A percentile compares a stretch with the other conserved stretches of the same genome.
Evolutionary conservation across 2,888 invertebrate species (phyloP).

Genomic region (Cyclophora punctaria): DNA sequence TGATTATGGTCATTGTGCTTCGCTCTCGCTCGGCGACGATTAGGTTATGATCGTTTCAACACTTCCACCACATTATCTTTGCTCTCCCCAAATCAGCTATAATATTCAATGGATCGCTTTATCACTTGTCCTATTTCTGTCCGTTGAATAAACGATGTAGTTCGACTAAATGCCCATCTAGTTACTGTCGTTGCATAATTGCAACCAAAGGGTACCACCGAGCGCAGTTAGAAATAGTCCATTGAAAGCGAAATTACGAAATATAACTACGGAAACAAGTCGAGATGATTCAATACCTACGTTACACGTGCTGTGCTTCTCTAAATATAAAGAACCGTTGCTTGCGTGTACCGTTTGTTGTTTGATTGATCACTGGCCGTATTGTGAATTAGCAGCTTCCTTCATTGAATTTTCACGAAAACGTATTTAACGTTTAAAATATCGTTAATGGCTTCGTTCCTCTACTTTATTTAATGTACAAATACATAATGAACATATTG

Average conservation of each 20-base stretch:
- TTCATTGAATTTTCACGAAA: conserved; percentile 31
- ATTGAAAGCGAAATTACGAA: conserved; percentile 42
- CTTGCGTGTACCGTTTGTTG: conserved; percentile 48
- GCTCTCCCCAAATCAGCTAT: no score
- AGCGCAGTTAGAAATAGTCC: conserved; percentile 4
- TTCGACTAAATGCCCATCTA: background rate
- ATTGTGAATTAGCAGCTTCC: conserved; percentile 41
- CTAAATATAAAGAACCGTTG: conserved; percentile 66
- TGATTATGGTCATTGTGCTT: conserved; percentile 60
- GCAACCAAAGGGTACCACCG: background rate
- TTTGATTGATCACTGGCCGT: conserved; percentile 48
- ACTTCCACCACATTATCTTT: background rate
- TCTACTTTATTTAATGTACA: no score
- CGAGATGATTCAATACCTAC: conserved; percentile 58
- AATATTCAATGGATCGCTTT: no score
- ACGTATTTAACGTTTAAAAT: conserved; percentile 28
- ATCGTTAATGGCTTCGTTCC: conserved; percentile 19
- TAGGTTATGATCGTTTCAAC: background rate
- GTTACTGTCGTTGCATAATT: no score
- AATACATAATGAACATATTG: no score
- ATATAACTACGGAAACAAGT: conserved; percentile 37
- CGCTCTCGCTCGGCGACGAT: conserved; percentile 34
- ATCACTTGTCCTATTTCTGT: no score
- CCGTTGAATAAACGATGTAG: background rate
- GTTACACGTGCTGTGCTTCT: conserved; percentile 50